Conservation (phyloP, 1,140 invertebrate species). For the Sitodiplosis mosellana region DNA sequence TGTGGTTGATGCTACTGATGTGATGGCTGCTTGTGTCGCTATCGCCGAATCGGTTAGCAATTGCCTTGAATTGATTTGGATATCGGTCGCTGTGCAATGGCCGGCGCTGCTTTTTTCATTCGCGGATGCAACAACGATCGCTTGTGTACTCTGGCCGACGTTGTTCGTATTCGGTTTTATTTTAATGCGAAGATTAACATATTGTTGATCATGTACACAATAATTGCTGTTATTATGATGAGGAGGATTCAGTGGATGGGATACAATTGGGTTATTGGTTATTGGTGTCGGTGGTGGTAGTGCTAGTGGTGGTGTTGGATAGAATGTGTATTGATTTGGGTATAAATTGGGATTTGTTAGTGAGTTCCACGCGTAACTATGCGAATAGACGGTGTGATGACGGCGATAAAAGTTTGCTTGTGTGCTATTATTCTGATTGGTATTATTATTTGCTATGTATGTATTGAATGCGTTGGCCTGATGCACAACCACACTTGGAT, state of each 20-base stretch:
- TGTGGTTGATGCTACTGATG: slow-evolving; percentile 3
- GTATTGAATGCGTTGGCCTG: neutral
- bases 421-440: neutral
- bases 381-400: slow-evolving; percentile 5
- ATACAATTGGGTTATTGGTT: slow-evolving; percentile 22
- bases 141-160: slow-evolving; percentile 1
- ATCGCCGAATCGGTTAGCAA: neutral
- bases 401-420: neutral
- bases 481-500: neutral
- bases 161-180: slow-evolving; percentile 6
- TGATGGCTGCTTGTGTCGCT: neutral
- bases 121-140: too few species aligned
- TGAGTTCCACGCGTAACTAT: neutral
- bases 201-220: slow-evolving; percentile 14
- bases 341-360: neutral
- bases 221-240: slow-evolving; percentile 22
- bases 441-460: neutral
- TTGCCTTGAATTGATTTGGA: neutral
- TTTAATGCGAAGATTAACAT: slow-evolving; percentile 5
- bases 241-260: slow-evolving; percentile 22
- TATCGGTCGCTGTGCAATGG: too few species aligned
- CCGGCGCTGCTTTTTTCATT: neutral
- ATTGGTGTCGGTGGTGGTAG: slow-evolving; percentile 17
- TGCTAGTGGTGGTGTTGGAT: neutral
- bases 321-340: neutral